Percentiles rank a stretch among this genome's conserved stretches.
Evolutionary conservation across 1,140 invertebrate genomes (phyloP).

Genomic region (Camponotus floridanus): DNA sequence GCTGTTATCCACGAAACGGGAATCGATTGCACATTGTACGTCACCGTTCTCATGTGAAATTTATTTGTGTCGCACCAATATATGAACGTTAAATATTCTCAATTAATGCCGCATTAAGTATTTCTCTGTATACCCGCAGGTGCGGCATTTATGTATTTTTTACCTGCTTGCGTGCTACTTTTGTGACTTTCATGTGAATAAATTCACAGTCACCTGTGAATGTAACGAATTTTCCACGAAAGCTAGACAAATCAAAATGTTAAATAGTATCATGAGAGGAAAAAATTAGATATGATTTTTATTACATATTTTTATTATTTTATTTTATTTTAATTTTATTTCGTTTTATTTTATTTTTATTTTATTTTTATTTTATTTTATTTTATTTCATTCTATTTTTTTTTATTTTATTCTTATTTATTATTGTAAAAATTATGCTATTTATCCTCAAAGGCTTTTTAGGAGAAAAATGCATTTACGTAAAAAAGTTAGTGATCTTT

Average conservation of each 20-base stretch:
- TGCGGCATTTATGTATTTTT: conserved; percentile 38
- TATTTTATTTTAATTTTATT: neutral
- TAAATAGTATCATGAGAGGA: neutral
- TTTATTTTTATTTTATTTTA: neutral
- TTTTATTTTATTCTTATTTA: conserved; percentile 11
- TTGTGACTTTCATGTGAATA: neutral
- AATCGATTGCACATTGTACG: neutral
- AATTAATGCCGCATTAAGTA: conserved; percentile 41
- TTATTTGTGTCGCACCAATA: conserved; percentile 10
- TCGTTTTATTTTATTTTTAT: neutral
- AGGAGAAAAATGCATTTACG: conserved; percentile 11
- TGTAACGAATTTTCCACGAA: neutral
- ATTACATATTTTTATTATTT: neutral
- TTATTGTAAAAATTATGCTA: conserved; percentile 30
- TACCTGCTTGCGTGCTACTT: conserved; percentile 27
- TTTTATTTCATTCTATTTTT: conserved; percentile 16
- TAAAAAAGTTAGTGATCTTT: conserved; percentile 15
- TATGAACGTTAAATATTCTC: conserved; percentile 12
- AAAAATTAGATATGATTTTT: neutral
- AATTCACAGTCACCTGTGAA: neutral
- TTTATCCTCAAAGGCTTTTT: neutral
- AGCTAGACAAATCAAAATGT: neutral
- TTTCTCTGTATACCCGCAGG: neutral
- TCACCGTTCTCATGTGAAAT: neutral
- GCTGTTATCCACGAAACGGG: conserved; percentile 25